phyloP scores from a whole-genome alignment of 2,888 invertebrate genomes.

The Acrocyrtus sp. region DNA sequence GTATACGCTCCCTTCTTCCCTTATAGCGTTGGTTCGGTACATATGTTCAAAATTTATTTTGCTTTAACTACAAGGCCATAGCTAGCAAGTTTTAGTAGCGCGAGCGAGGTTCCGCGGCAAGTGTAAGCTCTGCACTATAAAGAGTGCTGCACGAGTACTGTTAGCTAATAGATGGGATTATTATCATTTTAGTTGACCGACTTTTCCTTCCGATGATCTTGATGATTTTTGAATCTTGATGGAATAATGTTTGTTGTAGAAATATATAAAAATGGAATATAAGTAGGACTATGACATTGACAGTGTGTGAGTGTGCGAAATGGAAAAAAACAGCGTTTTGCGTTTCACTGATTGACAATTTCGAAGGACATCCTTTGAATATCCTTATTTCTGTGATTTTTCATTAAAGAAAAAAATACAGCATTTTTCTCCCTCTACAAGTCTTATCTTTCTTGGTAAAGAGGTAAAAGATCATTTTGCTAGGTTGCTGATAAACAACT shows the following conservation, averaged over 20 bases:
- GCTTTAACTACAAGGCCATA: background rate
- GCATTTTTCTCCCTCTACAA: too few species aligned
- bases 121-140: too few species aligned
- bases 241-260: constrained; percentile 10
- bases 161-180: too few species aligned
- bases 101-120: background rate
- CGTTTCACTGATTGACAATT: constrained; percentile 98
- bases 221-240: background rate
- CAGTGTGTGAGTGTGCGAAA: constrained; percentile 45
- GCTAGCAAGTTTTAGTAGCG: background rate
- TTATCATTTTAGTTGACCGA: constrained; percentile 20
- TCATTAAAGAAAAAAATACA: too few species aligned
- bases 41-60: too few species aligned
- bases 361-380: constrained; percentile 99
- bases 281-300: background rate
- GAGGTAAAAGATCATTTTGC: too few species aligned
- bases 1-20: background rate
- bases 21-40: too few species aligned
- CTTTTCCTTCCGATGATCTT: constrained; percentile 17
- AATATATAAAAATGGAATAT: background rate
- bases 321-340: constrained; percentile 85
- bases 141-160: too few species aligned
- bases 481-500: too few species aligned
- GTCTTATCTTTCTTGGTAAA: too few species aligned
- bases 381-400: too few species aligned